Percentiles rank a stretch among this genome's conserved stretches.
Evolutionary conservation across 2,113 vertebrate species (phyloP).

Genomic region (Propithecus coquereli): DNA sequence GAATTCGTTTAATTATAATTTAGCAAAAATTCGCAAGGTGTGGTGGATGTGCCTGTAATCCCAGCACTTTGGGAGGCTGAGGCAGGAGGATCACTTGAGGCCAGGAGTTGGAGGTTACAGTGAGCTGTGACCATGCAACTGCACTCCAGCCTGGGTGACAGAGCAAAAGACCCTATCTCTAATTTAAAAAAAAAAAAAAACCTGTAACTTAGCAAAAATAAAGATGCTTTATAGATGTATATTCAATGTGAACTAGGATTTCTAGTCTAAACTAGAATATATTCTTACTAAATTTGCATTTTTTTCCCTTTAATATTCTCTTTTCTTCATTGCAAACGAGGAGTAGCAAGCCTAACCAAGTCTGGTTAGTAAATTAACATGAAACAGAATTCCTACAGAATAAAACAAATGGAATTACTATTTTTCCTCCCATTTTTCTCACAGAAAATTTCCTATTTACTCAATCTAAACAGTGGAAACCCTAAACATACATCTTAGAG

Average conservation of each 20-base stretch:
- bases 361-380: background rate
- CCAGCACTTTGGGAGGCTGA: too few species aligned
- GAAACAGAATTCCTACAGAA: background rate
- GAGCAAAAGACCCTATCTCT: background rate
- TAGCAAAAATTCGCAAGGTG: background rate
- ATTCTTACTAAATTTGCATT: conserved; percentile 18
- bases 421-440: background rate
- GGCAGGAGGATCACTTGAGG: too few species aligned
- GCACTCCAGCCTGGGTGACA: background rate
- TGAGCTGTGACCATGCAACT: background rate
- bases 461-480: background rate
- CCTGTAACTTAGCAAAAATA: background rate
- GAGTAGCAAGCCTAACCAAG: background rate
- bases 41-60: too few species aligned
- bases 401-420: background rate
- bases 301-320: background rate
- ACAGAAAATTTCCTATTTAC: background rate
- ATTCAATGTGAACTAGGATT: conserved; percentile 13
- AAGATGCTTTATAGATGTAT: background rate
- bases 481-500: background rate
- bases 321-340: background rate
- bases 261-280: conserved; percentile 14
- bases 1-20: conserved; percentile 16
- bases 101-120: background rate
- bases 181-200: background rate